Conservation (phyloP, 2,113 vertebrate species). For the Erpornis zantholeuca region DNA sequence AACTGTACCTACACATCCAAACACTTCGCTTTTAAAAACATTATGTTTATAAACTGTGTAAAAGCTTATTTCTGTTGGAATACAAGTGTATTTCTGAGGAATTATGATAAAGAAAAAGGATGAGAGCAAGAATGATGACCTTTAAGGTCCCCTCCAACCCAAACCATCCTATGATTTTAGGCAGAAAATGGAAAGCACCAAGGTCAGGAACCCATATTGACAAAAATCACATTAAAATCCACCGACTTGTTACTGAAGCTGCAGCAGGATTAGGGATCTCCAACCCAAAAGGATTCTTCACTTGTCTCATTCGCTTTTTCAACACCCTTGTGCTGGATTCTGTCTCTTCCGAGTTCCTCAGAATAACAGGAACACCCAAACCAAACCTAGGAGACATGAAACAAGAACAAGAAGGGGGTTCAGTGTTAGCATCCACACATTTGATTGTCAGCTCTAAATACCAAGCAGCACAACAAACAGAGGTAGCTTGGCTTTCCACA, state of each 20-base stretch:
- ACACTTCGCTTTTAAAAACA: neutral
- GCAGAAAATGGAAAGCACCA: neutral
- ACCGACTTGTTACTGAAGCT: constrained; percentile 84
- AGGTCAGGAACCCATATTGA: neutral
- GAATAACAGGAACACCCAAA: constrained; percentile 90
- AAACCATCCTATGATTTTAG: neutral
- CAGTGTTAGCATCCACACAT: neutral
- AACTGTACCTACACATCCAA: neutral
- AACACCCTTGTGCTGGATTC: constrained; percentile 76
- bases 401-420: neutral
- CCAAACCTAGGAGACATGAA: constrained; percentile 81
- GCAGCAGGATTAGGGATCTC: constrained; percentile 71
- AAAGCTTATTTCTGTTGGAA: neutral
- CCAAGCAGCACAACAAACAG: neutral
- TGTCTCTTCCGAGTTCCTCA: constrained; percentile 88
- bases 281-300: constrained; percentile 91
- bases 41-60: neutral
- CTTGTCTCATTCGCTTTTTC: constrained; percentile 91
- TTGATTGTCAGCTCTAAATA: neutral
- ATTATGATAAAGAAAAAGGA: neutral
- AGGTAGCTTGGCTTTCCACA: neutral
- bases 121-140: neutral
- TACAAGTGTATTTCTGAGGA: neutral
- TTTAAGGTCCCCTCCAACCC: neutral
- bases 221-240: neutral